These are phyloP conservation scores for Antheraea mylitta DNA, from an alignment of 1,140 invertebrate species.

Conservation along the genomic window DNA sequence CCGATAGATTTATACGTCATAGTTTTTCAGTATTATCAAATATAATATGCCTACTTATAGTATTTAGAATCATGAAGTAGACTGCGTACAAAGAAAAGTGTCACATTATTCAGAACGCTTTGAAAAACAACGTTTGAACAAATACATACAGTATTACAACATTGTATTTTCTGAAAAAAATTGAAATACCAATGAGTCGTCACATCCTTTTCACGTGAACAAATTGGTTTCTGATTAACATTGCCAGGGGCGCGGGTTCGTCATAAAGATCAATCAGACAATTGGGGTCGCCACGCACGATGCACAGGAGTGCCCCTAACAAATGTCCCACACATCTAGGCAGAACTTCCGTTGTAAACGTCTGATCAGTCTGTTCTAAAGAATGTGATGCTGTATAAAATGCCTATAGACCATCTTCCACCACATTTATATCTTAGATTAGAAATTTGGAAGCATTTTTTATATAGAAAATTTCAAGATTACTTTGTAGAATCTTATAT, in stretches of 20 bases:
- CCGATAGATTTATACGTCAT: slow-evolving; percentile 21
- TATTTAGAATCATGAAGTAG: not conserved
- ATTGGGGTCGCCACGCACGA: slow-evolving; percentile 66
- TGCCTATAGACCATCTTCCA: too few species aligned
- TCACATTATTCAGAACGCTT: too few species aligned
- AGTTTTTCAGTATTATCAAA: not conserved
- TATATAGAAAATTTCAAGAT: not conserved
- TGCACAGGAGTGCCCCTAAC: slow-evolving; percentile 68
- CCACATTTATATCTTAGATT: too few species aligned
- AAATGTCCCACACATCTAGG: slow-evolving; percentile 21
- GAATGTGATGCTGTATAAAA: not conserved
- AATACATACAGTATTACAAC: too few species aligned
- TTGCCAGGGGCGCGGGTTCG: slow-evolving; percentile 46
- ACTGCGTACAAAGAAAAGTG: too few species aligned
- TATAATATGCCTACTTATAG: not conserved
- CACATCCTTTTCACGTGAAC: slow-evolving; percentile 7
- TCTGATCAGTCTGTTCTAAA: slow-evolving; percentile 23
- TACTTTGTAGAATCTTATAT: not conserved
- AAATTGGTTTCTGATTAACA: slow-evolving; percentile 48
- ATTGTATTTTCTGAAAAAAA: not conserved
- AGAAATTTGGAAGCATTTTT: too few species aligned
- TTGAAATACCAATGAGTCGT: not conserved
- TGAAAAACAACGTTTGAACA: too few species aligned
- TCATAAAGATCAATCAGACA: slow-evolving; percentile 76
- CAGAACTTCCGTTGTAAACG: slow-evolving; percentile 49